Base-by-base conservation (phyloP, 2,113 vertebrate species). In the Caranx melampygus region DNA sequence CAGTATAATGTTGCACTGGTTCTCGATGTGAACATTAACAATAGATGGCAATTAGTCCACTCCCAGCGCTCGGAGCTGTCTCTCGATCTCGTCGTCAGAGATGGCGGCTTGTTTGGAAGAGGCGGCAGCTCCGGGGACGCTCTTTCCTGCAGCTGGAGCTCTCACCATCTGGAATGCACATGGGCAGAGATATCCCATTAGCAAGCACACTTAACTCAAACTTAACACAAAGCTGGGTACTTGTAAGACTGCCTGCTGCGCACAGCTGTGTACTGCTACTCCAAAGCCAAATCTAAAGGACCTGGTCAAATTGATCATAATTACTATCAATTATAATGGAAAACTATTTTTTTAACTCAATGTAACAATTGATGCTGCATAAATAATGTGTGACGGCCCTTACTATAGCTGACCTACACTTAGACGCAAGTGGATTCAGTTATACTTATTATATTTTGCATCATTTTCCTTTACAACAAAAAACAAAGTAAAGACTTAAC, bases 1-100 rank as follows among this genome's bases (percentile, higher is more conserved):
- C 31, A 34, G 62, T 71, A 34, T 75, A 82, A 87, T 82, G 82
- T 72, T 57, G 51, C 76, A 74, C 74, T 6, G 34, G 52, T 75
- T 62, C 55, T 7, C 1, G 45, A 78, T 26, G 77, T 45, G 60
- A 74, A 72, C 76, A 83, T 63, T 57, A 80, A 82, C 3, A 71
- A 0, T 52, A 11, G 63, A 11, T 4, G 69, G 64, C 57, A 3
- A 54, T 93, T 97, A 99, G 94, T 99, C 97, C 81, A 99, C 96
- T 82, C 97, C 98, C 88, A 99, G 88, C 40, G 98, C 98, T 91
- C 96, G 96, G 70, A 99, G 97, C 87, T 99, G 98, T 75, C 97
- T 94, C 92, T 99, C 98, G 45, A 99, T 99, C 92, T 99, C 98
- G 63, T 99, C 98, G 72, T 99, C 98, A 0, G 98, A 97, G 84